Evolutionary conservation across 1,140 invertebrate genomes (phyloP), one percentile per base, ranked within the genome.

Genomic region (Cyclargus thomasi): DNA sequence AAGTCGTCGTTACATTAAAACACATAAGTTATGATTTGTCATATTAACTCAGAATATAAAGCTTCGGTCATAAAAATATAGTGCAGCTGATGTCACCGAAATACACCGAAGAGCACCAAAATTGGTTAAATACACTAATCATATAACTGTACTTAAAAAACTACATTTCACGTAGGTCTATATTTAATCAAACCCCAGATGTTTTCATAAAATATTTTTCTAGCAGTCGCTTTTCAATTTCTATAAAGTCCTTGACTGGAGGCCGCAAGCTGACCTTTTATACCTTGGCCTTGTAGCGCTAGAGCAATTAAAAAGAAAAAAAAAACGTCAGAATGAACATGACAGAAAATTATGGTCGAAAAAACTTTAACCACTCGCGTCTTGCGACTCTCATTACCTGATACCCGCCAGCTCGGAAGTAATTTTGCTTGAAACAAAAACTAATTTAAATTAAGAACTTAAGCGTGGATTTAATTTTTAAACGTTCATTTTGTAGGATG

Each of bases 371-470:
- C 39, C 1, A 47, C 39, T 47, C 3, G 39, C 39, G 10, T 14
- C 4, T 47, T 47, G 39, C 11, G 39, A 47, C 39, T 47, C 39
- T 47, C 39, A 47, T 47, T 47, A 47, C 39, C 14, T 47, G 39
- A 16, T 11, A 11, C 39, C 39, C 39, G 39, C 11, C 14, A 47
- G 14, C 39, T 47, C 14, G 8, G 39, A 47, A 47, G 39, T 47
- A 47, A 47, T 47, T 47, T 47, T 47, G 39, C 39, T 47, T 47
- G 39, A 47, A 47, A 47, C 39, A 47, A 47, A 47, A 47, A 47
- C 39, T 47, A 47, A 47, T 47, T 47, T 47, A 47, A 47, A 47
- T 47, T 11, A 47, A 47, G 11, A 47, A 47, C 39, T 47, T 47
- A 47, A 47, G 39, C 14, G 39, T 47, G 39, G 10, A 47, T 47